Evolutionary conservation across 2,888 invertebrate species (phyloP), one percentile per base, ranked within the genome.

Genomic region (Xestia c-nigrum): DNA sequence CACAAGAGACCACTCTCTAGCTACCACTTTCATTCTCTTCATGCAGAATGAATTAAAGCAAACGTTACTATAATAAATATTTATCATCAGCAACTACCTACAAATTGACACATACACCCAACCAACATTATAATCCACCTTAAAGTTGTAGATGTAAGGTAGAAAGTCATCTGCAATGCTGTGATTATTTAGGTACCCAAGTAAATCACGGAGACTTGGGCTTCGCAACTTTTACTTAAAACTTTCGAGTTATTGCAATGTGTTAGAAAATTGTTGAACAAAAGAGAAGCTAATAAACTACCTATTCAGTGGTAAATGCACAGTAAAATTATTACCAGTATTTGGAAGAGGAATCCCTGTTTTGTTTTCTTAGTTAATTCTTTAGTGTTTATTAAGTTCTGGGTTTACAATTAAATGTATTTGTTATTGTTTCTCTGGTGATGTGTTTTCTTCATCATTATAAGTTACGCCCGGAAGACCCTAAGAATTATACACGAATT

Each of bases 171-270:
- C 14, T 57, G 46, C 40, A 57, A 67, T 64, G 71, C 69, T 65
- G 55, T 52, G 78, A 72, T 76, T 87, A 78, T 87, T 85, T 88
- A 88, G 84, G 79, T 85, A 89, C 81, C 80, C 81, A 38, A 78
- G 74, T 87, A 86, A 89, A 80, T 86, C 89, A 81, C 77, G 61
- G 71, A 84, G 86, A 63, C 78, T 80, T 75, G 47, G 70, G 74
- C 72, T 86, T 88, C 86, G 74, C 89, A 88, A 88, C 88, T 88
- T 88, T 88, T 88, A 88, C 88, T 84, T 76, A 72, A 78, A 87
- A 88, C 88, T 88, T 88, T 88, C 89, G 79, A 88, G 86, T 59
- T 81, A 79, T 75, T 61, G 61, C 61, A 65, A 14, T 84, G 67
- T 74, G 74, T 63, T 78, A 72, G 86, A 84, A 76, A 70, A 69